These are phyloP conservation scores for Xestia ashworthii DNA, from an alignment of 2,888 invertebrate species.

Conservation along the genomic window DNA sequence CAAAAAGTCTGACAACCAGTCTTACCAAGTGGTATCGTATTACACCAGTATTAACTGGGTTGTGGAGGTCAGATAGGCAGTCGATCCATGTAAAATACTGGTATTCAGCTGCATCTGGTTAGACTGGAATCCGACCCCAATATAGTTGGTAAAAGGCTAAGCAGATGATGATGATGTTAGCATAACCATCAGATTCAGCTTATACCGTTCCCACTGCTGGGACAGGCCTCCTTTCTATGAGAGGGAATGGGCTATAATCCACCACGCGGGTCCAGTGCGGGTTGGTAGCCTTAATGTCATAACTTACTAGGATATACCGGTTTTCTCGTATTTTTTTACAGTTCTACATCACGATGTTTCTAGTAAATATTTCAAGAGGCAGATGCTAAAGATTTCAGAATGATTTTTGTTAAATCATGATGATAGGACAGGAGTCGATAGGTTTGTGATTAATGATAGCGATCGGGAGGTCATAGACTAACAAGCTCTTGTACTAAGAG, in stretches of 20 bases:
- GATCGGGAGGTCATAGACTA: constrained; percentile 57
- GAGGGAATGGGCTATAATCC: neutral
- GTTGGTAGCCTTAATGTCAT: neutral
- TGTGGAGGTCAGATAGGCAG: too few species aligned
- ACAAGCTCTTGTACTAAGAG: constrained; percentile 2
- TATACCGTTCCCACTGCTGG: neutral
- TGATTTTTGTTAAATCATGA: constrained; percentile 41
- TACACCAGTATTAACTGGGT: too few species aligned
- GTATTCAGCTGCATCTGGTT: too few species aligned
- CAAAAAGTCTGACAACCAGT: too few species aligned
- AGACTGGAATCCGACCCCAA: too few species aligned
- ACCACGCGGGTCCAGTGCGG: neutral
- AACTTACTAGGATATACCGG: neutral
- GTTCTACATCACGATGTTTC: neutral
- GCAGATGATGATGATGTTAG: too few species aligned
- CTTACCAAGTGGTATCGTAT: too few species aligned
- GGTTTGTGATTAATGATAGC: constrained; percentile 59
- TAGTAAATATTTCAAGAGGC: neutral
- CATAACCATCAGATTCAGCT: too few species aligned
- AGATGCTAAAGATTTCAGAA: constrained; percentile 19
- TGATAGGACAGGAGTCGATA: constrained; percentile 33
- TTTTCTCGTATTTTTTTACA: neutral
- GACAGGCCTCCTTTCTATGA: neutral
- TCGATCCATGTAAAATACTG: too few species aligned
- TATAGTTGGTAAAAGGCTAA: too few species aligned